These are phyloP conservation scores for Drosophila aff. DNA, from an alignment of 1,140 invertebrate genomes.

Conservation along the genomic window DNA sequence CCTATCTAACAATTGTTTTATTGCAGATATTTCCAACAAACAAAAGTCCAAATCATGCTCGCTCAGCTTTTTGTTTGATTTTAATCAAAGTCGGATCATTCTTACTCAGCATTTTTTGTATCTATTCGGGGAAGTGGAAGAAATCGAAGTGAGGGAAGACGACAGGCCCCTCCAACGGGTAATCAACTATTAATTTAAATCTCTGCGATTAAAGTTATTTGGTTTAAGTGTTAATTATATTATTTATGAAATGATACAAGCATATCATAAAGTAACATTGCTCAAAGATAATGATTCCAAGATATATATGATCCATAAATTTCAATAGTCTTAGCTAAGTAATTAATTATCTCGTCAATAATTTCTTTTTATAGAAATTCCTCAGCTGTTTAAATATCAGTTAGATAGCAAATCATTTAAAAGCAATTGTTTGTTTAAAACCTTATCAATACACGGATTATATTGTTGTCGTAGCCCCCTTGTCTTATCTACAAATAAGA, in stretches of 20 bases:
- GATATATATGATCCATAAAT: too few species aligned
- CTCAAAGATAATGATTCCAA: not conserved
- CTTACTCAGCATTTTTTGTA: constrained; percentile 1
- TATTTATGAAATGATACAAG: not conserved
- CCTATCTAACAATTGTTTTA: not conserved
- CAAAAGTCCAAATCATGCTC: not conserved
- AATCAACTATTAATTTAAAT: not conserved
- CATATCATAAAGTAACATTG: too few species aligned
- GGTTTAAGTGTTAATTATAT: not conserved
- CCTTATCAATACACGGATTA: not conserved
- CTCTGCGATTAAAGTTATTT: not conserved
- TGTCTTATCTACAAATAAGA: not conserved
- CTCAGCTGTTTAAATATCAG: not conserved
- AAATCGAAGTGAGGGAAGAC: not conserved
- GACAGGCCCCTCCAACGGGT: not conserved
- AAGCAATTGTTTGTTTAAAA: too few species aligned
- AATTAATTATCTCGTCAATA: not conserved
- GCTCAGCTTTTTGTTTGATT: not conserved
- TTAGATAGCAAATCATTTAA: not conserved
- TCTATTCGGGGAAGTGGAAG: not conserved
- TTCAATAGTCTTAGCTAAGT: too few species aligned
- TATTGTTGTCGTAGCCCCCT: not conserved
- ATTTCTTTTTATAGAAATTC: not conserved
- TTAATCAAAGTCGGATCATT: not conserved
- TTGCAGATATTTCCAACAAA: constrained; percentile 1